Conservation (phyloP, 2,113 vertebrate species). For the Coturnix japonica region DNA sequence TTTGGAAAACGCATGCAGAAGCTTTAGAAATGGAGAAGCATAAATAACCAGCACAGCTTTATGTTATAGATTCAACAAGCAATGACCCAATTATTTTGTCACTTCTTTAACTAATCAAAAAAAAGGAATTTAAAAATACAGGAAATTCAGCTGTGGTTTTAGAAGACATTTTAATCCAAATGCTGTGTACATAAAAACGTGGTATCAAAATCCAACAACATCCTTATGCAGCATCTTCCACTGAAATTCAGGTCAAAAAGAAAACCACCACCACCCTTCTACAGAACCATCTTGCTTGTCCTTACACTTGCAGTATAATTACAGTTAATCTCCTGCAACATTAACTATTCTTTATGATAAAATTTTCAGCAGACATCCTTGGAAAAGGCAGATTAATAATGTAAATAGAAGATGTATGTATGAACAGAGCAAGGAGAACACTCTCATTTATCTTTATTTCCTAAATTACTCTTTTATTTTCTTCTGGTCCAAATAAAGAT, state of each 20-base stretch:
- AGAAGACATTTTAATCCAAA: not conserved
- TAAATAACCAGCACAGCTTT: not conserved
- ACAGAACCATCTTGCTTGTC: not conserved
- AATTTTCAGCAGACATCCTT: not conserved
- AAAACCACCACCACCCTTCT: not conserved
- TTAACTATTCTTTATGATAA: not conserved
- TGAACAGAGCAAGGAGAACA: not conserved
- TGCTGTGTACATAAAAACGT: not conserved
- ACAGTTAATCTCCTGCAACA: not conserved
- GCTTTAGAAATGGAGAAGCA: not conserved
- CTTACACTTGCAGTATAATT: not conserved
- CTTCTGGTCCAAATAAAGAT: not conserved
- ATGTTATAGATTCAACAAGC: not conserved
- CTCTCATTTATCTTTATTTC: not conserved
- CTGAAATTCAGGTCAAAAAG: not conserved
- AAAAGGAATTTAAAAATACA: not conserved
- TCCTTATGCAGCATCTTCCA: not conserved
- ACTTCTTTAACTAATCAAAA: not conserved
- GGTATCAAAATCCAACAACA: not conserved
- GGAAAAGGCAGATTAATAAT: not conserved
- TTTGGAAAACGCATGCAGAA: not conserved
- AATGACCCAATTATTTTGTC: not conserved
- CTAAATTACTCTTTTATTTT: not conserved
- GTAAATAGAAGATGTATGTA: not conserved
- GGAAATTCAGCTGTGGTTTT: not conserved